Percentiles rank a stretch among this genome's conserved stretches.
Conservation (phyloP, 2,113 vertebrate species). For the Scatophagus argus region DNA sequence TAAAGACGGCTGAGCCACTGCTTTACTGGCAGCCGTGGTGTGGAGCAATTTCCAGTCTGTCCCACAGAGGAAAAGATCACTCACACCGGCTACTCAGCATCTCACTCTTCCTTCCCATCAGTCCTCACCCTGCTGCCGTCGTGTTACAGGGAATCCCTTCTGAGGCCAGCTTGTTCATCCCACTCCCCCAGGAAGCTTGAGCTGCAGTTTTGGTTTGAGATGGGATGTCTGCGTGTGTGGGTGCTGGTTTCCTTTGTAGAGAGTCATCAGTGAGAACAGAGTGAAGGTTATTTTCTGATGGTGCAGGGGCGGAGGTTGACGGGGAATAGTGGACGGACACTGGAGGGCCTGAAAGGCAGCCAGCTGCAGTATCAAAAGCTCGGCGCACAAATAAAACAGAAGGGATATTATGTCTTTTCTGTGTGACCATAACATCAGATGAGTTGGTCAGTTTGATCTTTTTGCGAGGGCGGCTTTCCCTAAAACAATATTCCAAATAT, state of each 20-base stretch:
- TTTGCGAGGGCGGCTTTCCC: constrained; percentile 2
- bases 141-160: constrained; percentile 44
- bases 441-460: constrained; percentile 35
- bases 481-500: not conserved
- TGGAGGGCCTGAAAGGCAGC: constrained; percentile 37
- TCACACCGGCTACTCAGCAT: constrained; percentile 53
- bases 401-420: constrained; percentile 32
- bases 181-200: constrained; percentile 9
- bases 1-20: constrained; percentile 63
- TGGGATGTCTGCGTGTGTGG: constrained; percentile 56
- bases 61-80: constrained; percentile 69
- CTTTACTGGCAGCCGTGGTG: constrained; percentile 65
- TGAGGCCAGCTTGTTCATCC: constrained; percentile 21
- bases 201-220: constrained; percentile 18
- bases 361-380: constrained; percentile 69
- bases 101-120: constrained; percentile 43
- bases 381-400: constrained; percentile 34
- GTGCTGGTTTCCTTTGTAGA: constrained; percentile 68
- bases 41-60: constrained; percentile 65
- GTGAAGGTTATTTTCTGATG: constrained; percentile 50
- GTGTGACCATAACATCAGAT: constrained; percentile 4
- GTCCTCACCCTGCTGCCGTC: not conserved
- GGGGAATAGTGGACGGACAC: constrained; percentile 60
- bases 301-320: constrained; percentile 64
- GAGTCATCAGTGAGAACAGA: constrained; percentile 62